phyloP scores from a whole-genome alignment of 2,888 invertebrate genomes.

The Cryptus armator region DNA sequence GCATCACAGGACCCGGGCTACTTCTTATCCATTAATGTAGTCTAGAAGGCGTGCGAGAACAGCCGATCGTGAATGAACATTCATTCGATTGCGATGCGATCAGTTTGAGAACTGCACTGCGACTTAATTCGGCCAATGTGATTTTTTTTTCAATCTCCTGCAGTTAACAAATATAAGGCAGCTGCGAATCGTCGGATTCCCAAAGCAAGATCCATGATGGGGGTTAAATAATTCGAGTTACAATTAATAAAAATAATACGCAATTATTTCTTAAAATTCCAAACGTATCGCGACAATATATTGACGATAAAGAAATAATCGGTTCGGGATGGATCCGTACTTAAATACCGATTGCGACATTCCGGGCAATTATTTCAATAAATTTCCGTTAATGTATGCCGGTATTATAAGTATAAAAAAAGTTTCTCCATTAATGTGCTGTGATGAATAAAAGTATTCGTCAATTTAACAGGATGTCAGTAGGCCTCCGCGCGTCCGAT shows the following conservation, averaged over 20 bases:
- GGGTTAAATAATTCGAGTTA: slow-evolving; percentile 24
- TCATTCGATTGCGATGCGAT: slow-evolving; percentile 1
- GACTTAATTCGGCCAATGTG: neutral
- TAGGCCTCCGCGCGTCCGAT: slow-evolving; percentile 1
- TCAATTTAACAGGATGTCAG: slow-evolving; percentile 55
- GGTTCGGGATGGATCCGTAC: neutral
- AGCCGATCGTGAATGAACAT: slow-evolving; percentile 22
- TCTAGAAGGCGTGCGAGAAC: slow-evolving; percentile 20
- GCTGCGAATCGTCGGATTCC: slow-evolving; percentile 17
- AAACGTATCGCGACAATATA: neutral
- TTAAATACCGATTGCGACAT: too few relatives aligned
- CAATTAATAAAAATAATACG: slow-evolving; percentile 51
- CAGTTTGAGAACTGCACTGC: neutral
- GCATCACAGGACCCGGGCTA: slow-evolving; percentile 2
- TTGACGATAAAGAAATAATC: neutral
- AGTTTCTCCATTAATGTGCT: slow-evolving; percentile 19
- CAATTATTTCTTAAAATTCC: slow-evolving; percentile 4
- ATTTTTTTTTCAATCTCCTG: slow-evolving; percentile 2
- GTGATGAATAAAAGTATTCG: slow-evolving; percentile 22
- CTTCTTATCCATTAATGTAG: slow-evolving; percentile 27
- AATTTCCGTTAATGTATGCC: slow-evolving; percentile 45
- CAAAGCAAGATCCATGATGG: slow-evolving; percentile 6
- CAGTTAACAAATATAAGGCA: neutral
- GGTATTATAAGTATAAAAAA: slow-evolving; percentile 17
- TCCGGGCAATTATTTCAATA: neutral